Base-by-base conservation (phyloP, 2,113 vertebrate species). In the Pachycephala philippinensis region DNA sequence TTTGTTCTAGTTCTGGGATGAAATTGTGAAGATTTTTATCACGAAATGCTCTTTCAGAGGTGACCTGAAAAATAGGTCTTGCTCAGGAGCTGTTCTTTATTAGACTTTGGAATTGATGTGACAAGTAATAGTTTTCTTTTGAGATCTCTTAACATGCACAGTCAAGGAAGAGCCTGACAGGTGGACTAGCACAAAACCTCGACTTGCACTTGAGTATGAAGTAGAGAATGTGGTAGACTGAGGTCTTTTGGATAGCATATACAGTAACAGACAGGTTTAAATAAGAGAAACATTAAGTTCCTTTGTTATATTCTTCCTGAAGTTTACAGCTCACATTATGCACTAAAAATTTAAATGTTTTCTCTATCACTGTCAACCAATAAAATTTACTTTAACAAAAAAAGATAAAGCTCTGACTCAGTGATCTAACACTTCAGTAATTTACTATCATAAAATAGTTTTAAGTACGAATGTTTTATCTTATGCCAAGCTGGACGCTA, bases 361-460 rank as follows among this genome's bases (percentile, higher is more conserved):
- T 61, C 70, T 90, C 91, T 95, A 63, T 81, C 69, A 60, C 30
- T 94, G 75, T 95, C 95, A 95, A 88, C 85, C 93, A 95, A 91
- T 97, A 95, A 96, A 85, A 91, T 93, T 89, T 95, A 39, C 69
- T 96, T 96, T 9, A 42, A 14, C 39, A 59, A 66, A 63, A 54
- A 83, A 95, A 96, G 93, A 95, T 97, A 97, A 94, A 97, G 70
- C 59, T 96, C 65, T 74, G 85, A 90, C 74, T 97, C 54, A 3
- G 57, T 97, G 94, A 97, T 86, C 95, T 97, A 97, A 94, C 94
- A 69, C 79, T 94, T 96, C 86, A 93, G 83, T 97, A 96, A 96
- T 97, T 97, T 97, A 96, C 96, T 97, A 97, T 96, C 94, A 75
- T 97, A 97, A 96, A 97, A 95, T 89, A 92, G 64, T 93, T 97